Evolutionary conservation across 2,888 invertebrate species (phyloP).

Genomic region (Dermolepida albohirtum): DNA sequence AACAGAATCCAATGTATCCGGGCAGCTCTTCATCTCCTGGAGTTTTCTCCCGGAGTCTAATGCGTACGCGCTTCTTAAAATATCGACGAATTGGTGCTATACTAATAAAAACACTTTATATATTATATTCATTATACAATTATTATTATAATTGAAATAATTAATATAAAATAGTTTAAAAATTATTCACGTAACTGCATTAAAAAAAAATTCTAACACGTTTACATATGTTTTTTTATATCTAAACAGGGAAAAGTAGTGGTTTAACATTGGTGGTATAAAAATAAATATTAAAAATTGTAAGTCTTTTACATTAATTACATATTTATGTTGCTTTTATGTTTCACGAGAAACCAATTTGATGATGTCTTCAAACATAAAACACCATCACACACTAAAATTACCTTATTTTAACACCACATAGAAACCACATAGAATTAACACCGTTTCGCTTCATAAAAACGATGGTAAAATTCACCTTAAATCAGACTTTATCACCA

Average conservation of each 20-base stretch:
- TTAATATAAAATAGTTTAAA: constrained; percentile 1
- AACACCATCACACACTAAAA: too few relatives aligned
- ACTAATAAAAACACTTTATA: constrained; percentile 46
- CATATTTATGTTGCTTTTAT: too few relatives aligned
- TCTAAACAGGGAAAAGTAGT: background rate
- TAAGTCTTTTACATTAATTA: too few relatives aligned
- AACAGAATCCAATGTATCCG: constrained; percentile 58
- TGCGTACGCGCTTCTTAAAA: constrained; percentile 53
- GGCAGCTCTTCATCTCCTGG: constrained; percentile 56
- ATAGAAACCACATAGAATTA: too few relatives aligned
- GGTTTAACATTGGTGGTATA: too few relatives aligned
- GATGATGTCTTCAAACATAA: too few relatives aligned
- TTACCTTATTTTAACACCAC: too few relatives aligned
- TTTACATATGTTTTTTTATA: too few relatives aligned
- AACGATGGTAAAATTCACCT: background rate
- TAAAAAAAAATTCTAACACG: too few relatives aligned
- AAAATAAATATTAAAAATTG: too few relatives aligned
- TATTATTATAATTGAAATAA: background rate
- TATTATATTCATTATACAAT: constrained; percentile 4
- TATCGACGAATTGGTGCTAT: constrained; percentile 59
- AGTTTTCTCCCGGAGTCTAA: constrained; percentile 56
- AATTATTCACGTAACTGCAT: constrained; percentile 3
- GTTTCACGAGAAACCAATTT: too few relatives aligned
- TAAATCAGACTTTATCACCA: background rate
- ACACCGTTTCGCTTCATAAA: background rate